Conservation (phyloP, 2,797 vertebrate genomes). For the Sciaenops ocellatus region DNA sequence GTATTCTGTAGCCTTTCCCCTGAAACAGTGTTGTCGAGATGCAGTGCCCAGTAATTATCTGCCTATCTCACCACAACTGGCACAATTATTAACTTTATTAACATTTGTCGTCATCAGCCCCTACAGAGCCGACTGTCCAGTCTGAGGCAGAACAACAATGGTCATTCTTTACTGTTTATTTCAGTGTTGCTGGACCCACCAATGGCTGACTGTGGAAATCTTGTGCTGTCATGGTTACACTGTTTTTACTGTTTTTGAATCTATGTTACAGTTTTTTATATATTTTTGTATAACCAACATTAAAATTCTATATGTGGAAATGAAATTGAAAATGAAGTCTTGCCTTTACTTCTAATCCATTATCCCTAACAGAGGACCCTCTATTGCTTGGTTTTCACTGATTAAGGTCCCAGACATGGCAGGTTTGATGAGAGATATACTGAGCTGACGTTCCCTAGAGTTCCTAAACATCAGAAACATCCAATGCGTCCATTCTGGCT, state of each 20-base stretch:
- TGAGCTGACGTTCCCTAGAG: constrained; percentile 4
- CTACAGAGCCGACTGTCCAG: not conserved
- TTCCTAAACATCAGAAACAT: constrained; percentile 16
- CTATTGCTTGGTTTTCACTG: not conserved
- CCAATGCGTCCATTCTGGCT: constrained; percentile 9
- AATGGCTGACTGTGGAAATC: not conserved
- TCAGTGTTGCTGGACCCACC: not conserved
- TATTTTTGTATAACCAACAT: not conserved
- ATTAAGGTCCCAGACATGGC: constrained; percentile 1
- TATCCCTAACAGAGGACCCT: not conserved
- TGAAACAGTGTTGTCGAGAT: not conserved
- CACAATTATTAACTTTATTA: not conserved
- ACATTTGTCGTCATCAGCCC: not conserved
- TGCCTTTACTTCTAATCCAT: not conserved
- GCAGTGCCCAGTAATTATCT: not conserved
- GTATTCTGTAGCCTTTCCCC: not conserved
- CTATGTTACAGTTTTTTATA: not conserved
- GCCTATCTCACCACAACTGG: not conserved
- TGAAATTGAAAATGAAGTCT: not conserved
- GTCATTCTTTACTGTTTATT: not conserved
- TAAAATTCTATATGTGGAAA: not conserved
- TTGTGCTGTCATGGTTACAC: constrained; percentile 7
- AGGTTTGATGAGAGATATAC: constrained; percentile 22
- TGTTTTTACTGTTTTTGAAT: not conserved
- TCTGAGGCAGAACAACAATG: not conserved